These are phyloP conservation scores for Palythoa grandiflora DNA, from an alignment of 92 coral and sea anemone genomes.

Conservation along the genomic window DNA sequence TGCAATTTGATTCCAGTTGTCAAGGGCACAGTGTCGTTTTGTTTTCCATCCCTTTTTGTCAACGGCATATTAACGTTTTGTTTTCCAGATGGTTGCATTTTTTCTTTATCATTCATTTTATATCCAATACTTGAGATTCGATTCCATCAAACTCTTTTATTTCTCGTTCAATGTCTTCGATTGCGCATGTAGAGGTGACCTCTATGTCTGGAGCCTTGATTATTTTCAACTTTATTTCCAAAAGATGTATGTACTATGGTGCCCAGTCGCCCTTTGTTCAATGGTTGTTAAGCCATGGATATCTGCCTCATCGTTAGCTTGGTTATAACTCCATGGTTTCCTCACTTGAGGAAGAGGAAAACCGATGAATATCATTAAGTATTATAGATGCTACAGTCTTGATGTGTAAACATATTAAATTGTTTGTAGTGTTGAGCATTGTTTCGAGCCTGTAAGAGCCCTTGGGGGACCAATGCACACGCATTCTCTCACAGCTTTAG, in stretches of 20 bases:
- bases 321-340: slow-evolving; percentile 69
- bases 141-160: slow-evolving; percentile 59
- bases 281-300: slow-evolving; percentile 36
- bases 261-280: slow-evolving; percentile 48
- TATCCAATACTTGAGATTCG: slow-evolving; percentile 53
- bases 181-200: slow-evolving; percentile 36
- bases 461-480: too few species aligned
- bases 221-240: slow-evolving; percentile 16
- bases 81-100: slow-evolving; percentile 20
- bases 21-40: slow-evolving; percentile 14
- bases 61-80: slow-evolving; percentile 26
- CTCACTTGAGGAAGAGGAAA: neutral
- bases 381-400: too few species aligned
- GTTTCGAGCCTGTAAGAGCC: too few species aligned
- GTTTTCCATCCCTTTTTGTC: neutral
- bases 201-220: slow-evolving; percentile 53
- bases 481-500: too few species aligned
- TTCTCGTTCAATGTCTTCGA: slow-evolving; percentile 56
- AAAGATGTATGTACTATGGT: slow-evolving; percentile 44
- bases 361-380: too few species aligned
- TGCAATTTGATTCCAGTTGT: slow-evolving; percentile 19
- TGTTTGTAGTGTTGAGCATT: too few species aligned
- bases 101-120: slow-evolving; percentile 31
- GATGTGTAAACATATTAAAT: too few species aligned
- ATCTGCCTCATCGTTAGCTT: slow-evolving; percentile 65